phyloP scores from a whole-genome alignment of 2,797 vertebrate genomes.

The Hylomyscus alleni region DNA sequence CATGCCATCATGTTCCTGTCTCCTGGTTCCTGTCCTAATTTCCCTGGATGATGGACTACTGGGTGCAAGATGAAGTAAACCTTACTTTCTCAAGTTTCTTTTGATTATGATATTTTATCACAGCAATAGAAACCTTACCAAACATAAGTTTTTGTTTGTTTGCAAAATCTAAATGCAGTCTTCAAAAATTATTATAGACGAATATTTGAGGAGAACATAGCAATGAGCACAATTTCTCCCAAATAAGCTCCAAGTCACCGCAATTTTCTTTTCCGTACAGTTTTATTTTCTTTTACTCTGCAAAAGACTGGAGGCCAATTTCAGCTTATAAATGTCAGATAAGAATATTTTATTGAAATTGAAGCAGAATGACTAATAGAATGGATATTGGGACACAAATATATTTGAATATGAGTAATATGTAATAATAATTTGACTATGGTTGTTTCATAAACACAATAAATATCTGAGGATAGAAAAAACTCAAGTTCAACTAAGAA shows the following conservation, averaged over 20 bases:
- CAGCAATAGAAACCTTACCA: background rate
- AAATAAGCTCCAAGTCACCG: background rate
- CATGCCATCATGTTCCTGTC: no score
- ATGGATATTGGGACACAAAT: background rate
- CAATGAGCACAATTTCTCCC: background rate
- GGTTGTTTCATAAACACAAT: background rate
- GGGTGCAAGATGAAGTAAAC: background rate
- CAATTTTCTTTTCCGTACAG: background rate
- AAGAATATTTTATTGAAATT: background rate
- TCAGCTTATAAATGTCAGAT: background rate
- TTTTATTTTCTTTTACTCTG: background rate
- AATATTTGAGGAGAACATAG: background rate
- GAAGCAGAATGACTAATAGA: slow-evolving; percentile 4
- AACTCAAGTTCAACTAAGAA: background rate
- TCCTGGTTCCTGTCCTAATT: background rate
- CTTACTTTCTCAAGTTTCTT: background rate
- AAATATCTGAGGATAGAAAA: background rate
- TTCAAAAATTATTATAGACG: background rate
- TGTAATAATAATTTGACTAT: background rate
- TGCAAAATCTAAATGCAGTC: background rate
- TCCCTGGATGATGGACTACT: background rate
- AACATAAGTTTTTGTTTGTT: background rate
- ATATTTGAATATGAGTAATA: background rate
- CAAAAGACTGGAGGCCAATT: background rate
- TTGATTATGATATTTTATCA: background rate